Evolutionary conservation across 2,888 invertebrate species (phyloP).

Genomic region (Drosophila nigricruria): DNA sequence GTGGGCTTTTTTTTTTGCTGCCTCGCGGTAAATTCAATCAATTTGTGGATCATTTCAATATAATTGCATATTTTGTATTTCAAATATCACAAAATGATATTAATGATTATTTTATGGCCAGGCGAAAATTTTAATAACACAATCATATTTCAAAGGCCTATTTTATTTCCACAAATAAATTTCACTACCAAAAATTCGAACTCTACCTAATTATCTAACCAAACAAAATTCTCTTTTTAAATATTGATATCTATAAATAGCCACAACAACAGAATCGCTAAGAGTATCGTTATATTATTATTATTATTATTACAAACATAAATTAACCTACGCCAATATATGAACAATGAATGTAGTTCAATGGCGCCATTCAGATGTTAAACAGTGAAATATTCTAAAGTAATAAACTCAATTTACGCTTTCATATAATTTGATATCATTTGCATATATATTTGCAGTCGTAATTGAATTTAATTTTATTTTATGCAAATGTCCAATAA

Average conservation of each 20-base stretch:
- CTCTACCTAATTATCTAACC: conserved; percentile 57
- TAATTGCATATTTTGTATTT: conserved; percentile 45
- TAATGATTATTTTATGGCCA: conserved; percentile 17
- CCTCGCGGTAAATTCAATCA: conserved; percentile 10
- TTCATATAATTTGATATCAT: conserved; percentile 24
- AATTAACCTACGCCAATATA: background rate
- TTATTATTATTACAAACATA: background rate
- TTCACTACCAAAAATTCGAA: conserved; percentile 30
- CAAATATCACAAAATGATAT: conserved; percentile 35
- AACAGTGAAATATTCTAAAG: conserved; percentile 29
- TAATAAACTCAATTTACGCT: conserved; percentile 53
- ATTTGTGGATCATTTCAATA: conserved; percentile 38
- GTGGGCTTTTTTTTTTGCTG: conserved; percentile 1
- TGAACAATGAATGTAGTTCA: background rate
- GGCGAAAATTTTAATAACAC: conserved; percentile 33
- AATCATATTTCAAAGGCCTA: conserved; percentile 38
- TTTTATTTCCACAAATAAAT: conserved; percentile 34
- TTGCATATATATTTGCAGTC: conserved; percentile 30
- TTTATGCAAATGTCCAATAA: conserved; percentile 49
- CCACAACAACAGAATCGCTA: background rate
- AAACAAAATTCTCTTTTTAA: conserved; percentile 50
- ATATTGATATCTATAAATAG: conserved; percentile 4
- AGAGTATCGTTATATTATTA: background rate
- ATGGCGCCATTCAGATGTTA: conserved; percentile 32
- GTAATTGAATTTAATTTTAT: conserved; percentile 64